A percentile compares a stretch with the other conserved stretches of the same genome.
phyloP scores from a whole-genome alignment of 2,797 vertebrate genomes.

The Poeciliopsis gracilis region DNA sequence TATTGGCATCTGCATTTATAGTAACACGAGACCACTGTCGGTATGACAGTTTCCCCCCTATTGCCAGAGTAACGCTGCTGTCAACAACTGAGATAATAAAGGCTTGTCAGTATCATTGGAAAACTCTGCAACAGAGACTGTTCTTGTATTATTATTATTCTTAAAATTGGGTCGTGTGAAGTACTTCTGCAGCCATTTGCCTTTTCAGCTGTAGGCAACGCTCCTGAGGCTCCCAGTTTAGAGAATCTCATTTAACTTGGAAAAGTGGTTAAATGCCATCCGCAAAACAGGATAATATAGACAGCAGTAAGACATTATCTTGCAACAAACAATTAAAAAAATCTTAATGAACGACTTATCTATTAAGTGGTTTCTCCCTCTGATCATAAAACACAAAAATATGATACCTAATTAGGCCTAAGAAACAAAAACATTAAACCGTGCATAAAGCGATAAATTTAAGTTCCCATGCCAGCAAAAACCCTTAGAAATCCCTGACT shows the following conservation, averaged over 20 bases:
- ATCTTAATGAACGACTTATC: not conserved
- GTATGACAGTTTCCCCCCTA: not conserved
- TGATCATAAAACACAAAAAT: not conserved
- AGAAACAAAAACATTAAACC: not conserved
- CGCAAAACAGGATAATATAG: not conserved
- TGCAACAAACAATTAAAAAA: not conserved
- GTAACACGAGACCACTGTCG: not conserved
- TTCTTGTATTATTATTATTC: not conserved
- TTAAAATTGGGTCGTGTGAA: not conserved
- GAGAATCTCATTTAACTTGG: not conserved
- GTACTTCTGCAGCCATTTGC: not conserved
- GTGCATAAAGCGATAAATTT: not conserved
- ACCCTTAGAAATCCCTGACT: not conserved
- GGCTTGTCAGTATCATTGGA: not conserved
- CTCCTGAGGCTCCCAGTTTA: not conserved
- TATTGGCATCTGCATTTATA: constrained; percentile 7
- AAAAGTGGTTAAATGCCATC: not conserved
- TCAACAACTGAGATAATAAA: constrained; percentile 4
- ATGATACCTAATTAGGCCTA: not conserved
- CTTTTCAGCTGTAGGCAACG: not conserved
- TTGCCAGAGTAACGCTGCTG: not conserved
- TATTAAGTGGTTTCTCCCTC: not conserved
- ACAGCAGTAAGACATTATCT: not conserved
- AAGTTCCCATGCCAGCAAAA: not conserved
- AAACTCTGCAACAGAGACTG: not conserved